phyloP scores from a whole-genome alignment of 2,113 vertebrate genomes.

The Heterotilapia buettikoferi region DNA sequence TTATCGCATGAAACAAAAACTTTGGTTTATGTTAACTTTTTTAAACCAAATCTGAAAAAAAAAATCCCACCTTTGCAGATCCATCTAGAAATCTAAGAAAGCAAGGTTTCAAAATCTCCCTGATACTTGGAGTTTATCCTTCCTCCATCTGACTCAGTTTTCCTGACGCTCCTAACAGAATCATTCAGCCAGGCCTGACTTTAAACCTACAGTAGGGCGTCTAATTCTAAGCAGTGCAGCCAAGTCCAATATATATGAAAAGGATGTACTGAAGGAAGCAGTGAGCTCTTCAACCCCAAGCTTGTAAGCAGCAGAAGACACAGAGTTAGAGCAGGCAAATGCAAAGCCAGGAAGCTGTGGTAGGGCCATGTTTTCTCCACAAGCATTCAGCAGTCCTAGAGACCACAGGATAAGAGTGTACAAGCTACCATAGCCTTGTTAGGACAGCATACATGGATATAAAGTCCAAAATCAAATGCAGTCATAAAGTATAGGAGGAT shows the following conservation, averaged over 20 bases:
- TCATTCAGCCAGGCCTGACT: neutral
- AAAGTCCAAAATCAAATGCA: neutral
- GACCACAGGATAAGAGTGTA: rapidly evolving
- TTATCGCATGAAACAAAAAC: neutral
- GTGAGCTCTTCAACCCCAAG: neutral
- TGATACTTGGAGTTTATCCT: neutral
- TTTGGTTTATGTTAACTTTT: neutral
- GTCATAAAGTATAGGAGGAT: neutral
- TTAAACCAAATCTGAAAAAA: neutral
- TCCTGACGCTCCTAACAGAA: neutral
- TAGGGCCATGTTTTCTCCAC: neutral
- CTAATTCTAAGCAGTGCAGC: neutral
- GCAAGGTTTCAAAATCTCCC: neutral
- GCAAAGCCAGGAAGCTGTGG: neutral
- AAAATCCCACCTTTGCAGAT: neutral
- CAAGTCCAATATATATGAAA: neutral
- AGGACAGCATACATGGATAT: neutral
- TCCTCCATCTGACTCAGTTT: neutral
- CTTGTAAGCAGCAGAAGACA: neutral
- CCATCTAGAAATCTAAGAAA: neutral
- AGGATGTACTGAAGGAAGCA: neutral
- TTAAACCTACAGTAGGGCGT: neutral
- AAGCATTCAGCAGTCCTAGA: neutral
- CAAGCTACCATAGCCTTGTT: neutral
- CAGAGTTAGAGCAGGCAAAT: neutral